A percentile compares a stretch with the other conserved stretches of the same genome.
Evolutionary conservation across 2,113 vertebrate species (phyloP).

Genomic region (Cyanocitta stelleri): DNA sequence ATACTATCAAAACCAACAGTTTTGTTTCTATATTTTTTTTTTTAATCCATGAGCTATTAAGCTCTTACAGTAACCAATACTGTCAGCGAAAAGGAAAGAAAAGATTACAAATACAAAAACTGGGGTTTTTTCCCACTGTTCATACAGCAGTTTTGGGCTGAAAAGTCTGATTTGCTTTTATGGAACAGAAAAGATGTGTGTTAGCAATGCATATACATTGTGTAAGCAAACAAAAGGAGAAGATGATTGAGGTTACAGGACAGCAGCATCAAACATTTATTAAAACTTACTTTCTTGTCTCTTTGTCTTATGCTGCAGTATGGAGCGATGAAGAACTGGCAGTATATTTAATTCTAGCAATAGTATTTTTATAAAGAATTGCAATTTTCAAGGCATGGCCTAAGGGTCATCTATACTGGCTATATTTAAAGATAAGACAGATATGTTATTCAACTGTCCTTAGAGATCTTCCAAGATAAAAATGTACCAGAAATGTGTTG

Average conservation of each 20-base stretch:
- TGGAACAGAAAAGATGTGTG: conserved; percentile 23
- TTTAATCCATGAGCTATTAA: neutral
- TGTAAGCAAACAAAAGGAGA: neutral
- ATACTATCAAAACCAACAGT: conserved; percentile 24
- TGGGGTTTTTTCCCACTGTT: neutral
- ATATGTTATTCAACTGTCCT: conserved; percentile 22
- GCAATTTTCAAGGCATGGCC: conserved; percentile 42
- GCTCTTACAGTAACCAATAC: conserved; percentile 17
- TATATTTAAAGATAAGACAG: conserved; percentile 52
- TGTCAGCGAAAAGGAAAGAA: conserved; percentile 23
- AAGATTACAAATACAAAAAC: neutral
- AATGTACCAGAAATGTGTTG: neutral
- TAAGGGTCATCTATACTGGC: neutral
- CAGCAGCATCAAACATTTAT: conserved; percentile 1
- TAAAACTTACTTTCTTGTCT: conserved; percentile 29
- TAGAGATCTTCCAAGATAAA: conserved; percentile 1
- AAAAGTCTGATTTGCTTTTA: conserved; percentile 59
- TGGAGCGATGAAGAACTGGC: neutral
- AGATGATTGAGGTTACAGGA: neutral
- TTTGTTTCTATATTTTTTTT: neutral
- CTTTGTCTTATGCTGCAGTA: neutral
- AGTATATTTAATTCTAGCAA: conserved; percentile 47
- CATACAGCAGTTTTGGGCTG: conserved; percentile 31
- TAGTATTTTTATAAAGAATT: conserved; percentile 43
- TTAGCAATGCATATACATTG: conserved; percentile 43